A percentile compares a stretch with the other conserved stretches of the same genome.
Conservation (phyloP, 2,888 invertebrate genomes). For the Drosophila sordidapex region DNA sequence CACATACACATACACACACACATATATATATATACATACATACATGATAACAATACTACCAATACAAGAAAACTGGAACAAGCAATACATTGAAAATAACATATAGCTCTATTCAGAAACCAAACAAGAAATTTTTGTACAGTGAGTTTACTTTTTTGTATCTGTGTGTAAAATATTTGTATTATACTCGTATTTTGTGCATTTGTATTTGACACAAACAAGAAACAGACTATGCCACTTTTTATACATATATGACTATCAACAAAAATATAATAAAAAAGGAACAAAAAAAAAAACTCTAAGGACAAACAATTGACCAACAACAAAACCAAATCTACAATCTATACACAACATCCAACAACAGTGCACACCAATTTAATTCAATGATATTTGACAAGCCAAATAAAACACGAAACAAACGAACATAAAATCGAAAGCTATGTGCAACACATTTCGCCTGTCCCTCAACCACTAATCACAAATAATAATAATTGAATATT, state of each 20-base stretch:
- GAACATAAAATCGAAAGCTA: constrained; percentile 10
- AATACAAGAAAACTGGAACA: constrained; percentile 26
- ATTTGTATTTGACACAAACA: constrained; percentile 70
- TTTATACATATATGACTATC: constrained; percentile 63
- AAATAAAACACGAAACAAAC: constrained; percentile 6
- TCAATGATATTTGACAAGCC: constrained; percentile 42
- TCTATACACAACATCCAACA: constrained; percentile 39
- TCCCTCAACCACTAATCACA: constrained; percentile 30
- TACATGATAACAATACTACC: background rate
- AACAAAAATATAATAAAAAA: constrained; percentile 26
- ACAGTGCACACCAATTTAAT: constrained; percentile 33
- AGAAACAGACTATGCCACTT: constrained; percentile 70
- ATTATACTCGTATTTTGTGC: constrained; percentile 72
- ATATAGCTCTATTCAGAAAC: constrained; percentile 44
- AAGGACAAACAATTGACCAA: constrained; percentile 32
- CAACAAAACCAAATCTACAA: constrained; percentile 45
- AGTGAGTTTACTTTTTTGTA: constrained; percentile 74
- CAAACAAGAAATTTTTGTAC: constrained; percentile 64
- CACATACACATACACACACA: constrained; percentile 10
- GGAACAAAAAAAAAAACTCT: constrained; percentile 17
- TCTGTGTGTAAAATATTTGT: constrained; percentile 70
- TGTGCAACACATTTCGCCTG: constrained; percentile 32
- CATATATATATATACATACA: constrained; percentile 8
- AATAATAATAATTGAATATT: constrained; percentile 31
- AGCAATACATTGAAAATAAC: constrained; percentile 20